Base-by-base conservation (phyloP, 2,113 vertebrate genomes). In the Mungos mungo region DNA sequence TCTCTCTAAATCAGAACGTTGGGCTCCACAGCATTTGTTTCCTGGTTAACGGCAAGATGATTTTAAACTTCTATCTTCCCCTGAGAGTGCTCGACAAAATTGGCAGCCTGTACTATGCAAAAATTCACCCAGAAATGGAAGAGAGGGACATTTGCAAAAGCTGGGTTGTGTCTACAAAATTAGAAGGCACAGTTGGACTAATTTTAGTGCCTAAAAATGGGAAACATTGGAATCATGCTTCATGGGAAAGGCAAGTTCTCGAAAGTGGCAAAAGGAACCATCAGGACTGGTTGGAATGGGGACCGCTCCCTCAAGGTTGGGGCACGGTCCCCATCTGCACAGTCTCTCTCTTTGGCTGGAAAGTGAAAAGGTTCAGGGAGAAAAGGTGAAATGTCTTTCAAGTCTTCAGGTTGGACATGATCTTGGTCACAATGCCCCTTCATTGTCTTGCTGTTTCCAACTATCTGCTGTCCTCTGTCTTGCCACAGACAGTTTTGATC, bases 71-170 rank as follows among this genome's bases (percentile, higher is more conserved):
- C 92, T 81, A 7, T 96, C 96, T 96, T 81, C 65, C 80, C 91
- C 84, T 57, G 94, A 97, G 97, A 96, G 96, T 71, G 92, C 77
- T 63, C 79, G 81, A 97, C 72, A 96, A 89, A 98, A 97, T 82
- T 98, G 96, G 97, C 97, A 97, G 97, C 52, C 97, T 87, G 97
- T 45, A 88, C 95, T 97, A 97, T 98, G 98, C 97, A 97, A 92
- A 93, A 88, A 84, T 97, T 88, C 95, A 96, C 96, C 83, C 97
- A 97, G 97, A 97, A 98, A 90, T 93, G 96, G 97, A 97, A 97
- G 69, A 97, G 88, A 81, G 86, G 95, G 96, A 95, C 77, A 95
- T 87, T 97, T 90, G 87, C 33, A 63, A 92, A 93, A 80, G 85
- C 97, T 97, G 96, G 97, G 95, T 93, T 93, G 90, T 90, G 97